Conservation (phyloP, 2,888 invertebrate genomes). For the Eilema sororculum region DNA sequence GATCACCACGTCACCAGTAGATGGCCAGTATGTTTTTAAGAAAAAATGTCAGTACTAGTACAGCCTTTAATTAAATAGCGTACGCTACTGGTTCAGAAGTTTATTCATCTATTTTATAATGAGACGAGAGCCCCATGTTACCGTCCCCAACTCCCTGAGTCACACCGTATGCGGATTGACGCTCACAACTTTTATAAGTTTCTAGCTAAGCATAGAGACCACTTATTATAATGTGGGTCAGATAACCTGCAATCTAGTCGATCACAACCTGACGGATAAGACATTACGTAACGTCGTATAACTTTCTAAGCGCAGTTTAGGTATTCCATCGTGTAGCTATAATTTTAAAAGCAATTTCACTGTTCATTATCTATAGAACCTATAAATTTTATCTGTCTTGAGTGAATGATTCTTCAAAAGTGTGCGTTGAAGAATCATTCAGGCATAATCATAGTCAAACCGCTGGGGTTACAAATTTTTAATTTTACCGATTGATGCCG, state of each 20-base stretch:
- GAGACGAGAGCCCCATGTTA: background rate
- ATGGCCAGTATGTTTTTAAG: background rate
- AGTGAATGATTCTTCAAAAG: too few relatives aligned
- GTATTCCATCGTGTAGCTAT: background rate
- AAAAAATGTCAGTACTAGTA: too few relatives aligned
- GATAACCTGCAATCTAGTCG: background rate
- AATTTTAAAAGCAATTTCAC: background rate
- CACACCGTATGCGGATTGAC: background rate
- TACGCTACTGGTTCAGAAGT: background rate
- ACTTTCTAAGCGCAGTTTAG: background rate
- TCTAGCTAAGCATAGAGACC: background rate
- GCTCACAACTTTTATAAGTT: background rate
- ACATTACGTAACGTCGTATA: background rate
- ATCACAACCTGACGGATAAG: background rate
- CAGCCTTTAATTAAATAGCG: too few relatives aligned
- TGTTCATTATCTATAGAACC: too few relatives aligned
- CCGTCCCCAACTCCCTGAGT: background rate
- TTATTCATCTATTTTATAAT: background rate
- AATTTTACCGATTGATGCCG: too few relatives aligned
- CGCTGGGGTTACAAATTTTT: too few relatives aligned
- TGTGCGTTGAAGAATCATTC: too few relatives aligned
- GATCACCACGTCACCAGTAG: too few relatives aligned
- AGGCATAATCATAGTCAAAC: too few relatives aligned
- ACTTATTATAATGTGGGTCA: background rate
- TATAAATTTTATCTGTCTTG: too few relatives aligned